Conservation (phyloP, 2,888 invertebrate genomes). For the Galerucella nymphaeae region DNA sequence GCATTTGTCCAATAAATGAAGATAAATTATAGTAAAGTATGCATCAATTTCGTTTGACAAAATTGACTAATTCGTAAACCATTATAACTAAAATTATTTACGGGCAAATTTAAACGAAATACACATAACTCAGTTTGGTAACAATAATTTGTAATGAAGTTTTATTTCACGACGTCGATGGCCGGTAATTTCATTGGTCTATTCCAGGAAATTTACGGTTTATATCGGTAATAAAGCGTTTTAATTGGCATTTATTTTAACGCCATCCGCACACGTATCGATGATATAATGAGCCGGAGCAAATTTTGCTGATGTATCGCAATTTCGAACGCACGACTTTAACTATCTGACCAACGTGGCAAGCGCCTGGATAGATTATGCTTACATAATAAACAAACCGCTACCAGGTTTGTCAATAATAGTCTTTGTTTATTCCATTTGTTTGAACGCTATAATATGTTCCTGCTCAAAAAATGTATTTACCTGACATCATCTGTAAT, state of each 20-base stretch:
- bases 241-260: conserved; percentile 48
- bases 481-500: too few relatives aligned
- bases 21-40: not conserved
- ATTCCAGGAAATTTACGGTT: conserved; percentile 40
- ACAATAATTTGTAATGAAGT: conserved; percentile 34
- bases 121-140: conserved; percentile 27
- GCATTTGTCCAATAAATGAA: not conserved
- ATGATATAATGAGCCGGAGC: conserved; percentile 41
- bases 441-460: too few relatives aligned
- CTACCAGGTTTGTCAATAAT: not conserved
- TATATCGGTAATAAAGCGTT: conserved; percentile 46
- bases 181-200: conserved; percentile 32
- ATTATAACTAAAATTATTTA: not conserved
- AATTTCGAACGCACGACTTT: conserved; percentile 9
- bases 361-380: not conserved
- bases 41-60: not conserved
- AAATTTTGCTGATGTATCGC: conserved; percentile 44
- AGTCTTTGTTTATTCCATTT: not conserved
- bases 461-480: not conserved
- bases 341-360: conserved; percentile 5
- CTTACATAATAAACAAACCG: conserved; percentile 4
- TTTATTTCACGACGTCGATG: conserved; percentile 22
- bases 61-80: not conserved
- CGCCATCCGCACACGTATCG: conserved; percentile 43
- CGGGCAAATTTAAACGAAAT: not conserved